Base-by-base conservation (phyloP, 2,113 vertebrate species). In the Oophaga pumilio region DNA sequence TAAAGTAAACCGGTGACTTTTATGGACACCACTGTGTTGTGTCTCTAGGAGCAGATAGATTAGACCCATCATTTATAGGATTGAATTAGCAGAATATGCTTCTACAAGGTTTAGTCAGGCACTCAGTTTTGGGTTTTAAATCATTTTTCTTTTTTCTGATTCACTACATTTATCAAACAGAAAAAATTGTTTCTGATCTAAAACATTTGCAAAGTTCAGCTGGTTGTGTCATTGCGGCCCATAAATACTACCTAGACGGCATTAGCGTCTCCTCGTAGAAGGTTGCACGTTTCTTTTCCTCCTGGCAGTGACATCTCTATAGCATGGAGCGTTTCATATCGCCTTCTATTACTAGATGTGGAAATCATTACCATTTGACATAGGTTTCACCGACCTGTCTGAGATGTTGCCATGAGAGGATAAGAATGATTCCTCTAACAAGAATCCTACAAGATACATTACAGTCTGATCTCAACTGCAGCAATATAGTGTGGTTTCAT, bases 331-430 rank as follows among this genome's bases (percentile, higher is more conserved):
- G 8, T 84, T 90, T 9, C n/a, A 15, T 60, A 79, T 89, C 24
- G 74, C 26, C 68, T 87, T 53, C 24, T 56, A 85, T 85, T 64
- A 64, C 53, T 26, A 88, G 13, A 22, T 49, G 2, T 74, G 85
- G 84, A 87, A 89, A 82, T 91, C 50, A 24, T 88, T 89, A 50
- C 22, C 1, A n/a, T 90, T 82, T 91, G 73, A 89, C 73, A n/a
- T 18, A 57, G 59, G 68, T 87, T 22, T 84, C 90, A 84, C 56
- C 43, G 82, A 6, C 26, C 71, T 90, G n/a, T 20, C 53, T 0
- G 2, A 88, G 24, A 74, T 81, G 33, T 43, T 89, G 49, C 88
- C 87, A 57, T 20, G 7, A 86, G 22, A 88, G 50, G 74, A 17
- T 87, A 90, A 81, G 76, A 15, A 71, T 88, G 89, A 9, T 50